Percentiles rank a stretch among this genome's conserved stretches.
Evolutionary conservation across 2,888 invertebrate genomes (phyloP).

Genomic region (Drosophila silvestris): DNA sequence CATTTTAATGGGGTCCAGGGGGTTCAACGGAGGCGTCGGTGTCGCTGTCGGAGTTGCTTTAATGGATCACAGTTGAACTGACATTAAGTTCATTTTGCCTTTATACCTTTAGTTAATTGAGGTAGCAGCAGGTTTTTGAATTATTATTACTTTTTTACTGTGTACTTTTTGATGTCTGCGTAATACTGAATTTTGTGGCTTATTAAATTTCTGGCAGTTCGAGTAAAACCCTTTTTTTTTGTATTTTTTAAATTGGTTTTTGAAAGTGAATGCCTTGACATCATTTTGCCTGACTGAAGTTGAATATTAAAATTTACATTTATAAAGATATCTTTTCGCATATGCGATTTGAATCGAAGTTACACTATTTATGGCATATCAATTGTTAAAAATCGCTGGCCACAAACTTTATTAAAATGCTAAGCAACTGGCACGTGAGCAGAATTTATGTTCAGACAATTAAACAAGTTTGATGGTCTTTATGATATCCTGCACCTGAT

Average conservation of each 20-base stretch:
- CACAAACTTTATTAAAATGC: slow-evolving; percentile 34
- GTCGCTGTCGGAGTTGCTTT: slow-evolving; percentile 34
- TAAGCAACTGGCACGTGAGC: slow-evolving; percentile 3
- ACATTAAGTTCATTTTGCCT: slow-evolving; percentile 51
- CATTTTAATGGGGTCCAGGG: slow-evolving; percentile 19
- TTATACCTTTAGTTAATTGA: slow-evolving; percentile 64
- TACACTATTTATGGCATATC: slow-evolving; percentile 25
- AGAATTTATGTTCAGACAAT: slow-evolving; percentile 4
- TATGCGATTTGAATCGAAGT: slow-evolving; percentile 24
- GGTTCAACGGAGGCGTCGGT: slow-evolving; percentile 28
- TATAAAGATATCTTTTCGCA: slow-evolving; percentile 35
- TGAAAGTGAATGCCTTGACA: slow-evolving; percentile 76
- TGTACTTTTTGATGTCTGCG: slow-evolving; percentile 41
- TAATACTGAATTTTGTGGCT: slow-evolving; percentile 42
- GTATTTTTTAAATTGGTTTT: slow-evolving; percentile 52
- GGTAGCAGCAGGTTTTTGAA: slow-evolving; percentile 65
- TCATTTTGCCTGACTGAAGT: slow-evolving; percentile 52
- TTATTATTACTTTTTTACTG: slow-evolving; percentile 27
- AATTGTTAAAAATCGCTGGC: slow-evolving; percentile 11
- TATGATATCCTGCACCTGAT: slow-evolving; percentile 6
- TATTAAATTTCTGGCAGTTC: slow-evolving; percentile 51
- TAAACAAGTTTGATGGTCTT: neutral
- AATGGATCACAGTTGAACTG: slow-evolving; percentile 51
- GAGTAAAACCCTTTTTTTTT: slow-evolving; percentile 34
- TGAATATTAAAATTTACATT: slow-evolving; percentile 40